phyloP scores from a whole-genome alignment of 92 coral and sea anemone genomes.

The Porites cylindrica region DNA sequence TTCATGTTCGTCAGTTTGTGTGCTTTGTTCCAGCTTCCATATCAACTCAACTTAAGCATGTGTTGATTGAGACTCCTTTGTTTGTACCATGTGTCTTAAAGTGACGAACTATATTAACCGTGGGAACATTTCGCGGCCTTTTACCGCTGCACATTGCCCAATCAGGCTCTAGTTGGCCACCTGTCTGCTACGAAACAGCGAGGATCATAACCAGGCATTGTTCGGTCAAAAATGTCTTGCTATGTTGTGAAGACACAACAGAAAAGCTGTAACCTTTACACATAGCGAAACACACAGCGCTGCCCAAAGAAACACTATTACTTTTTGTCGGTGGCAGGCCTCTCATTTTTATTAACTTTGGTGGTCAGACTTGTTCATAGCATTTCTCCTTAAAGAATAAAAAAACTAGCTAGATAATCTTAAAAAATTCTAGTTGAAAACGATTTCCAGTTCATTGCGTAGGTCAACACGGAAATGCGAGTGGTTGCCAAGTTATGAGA shows the following conservation, averaged over 20 bases:
- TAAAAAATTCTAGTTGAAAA: not conserved
- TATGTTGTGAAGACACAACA: constrained; percentile 17
- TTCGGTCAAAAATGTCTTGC: constrained; percentile 29
- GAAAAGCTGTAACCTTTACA: constrained; percentile 20
- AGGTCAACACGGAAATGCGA: not conserved
- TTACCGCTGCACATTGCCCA: constrained; percentile 54
- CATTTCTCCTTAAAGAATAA: not conserved
- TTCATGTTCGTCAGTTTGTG: not conserved
- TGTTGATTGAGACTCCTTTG: constrained; percentile 58
- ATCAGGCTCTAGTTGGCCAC: constrained; percentile 61
- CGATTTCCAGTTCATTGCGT: not conserved
- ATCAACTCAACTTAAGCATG: constrained; percentile 72
- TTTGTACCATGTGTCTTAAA: constrained; percentile 79
- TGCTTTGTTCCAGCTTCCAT: constrained; percentile 45
- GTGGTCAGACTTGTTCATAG: not conserved
- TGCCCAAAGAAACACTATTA: constrained; percentile 2
- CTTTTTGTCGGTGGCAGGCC: too few species aligned
- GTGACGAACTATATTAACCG: constrained; percentile 69
- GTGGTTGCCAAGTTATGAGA: constrained; percentile 39
- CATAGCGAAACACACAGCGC: constrained; percentile 20
- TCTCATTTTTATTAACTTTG: not conserved
- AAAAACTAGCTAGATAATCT: not conserved
- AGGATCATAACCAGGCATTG: constrained; percentile 20
- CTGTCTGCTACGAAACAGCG: constrained; percentile 42
- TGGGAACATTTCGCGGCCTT: constrained; percentile 77